These are phyloP conservation scores for Drosophila bocki DNA, from an alignment of 1,140 invertebrate species.

Conservation along the genomic window DNA sequence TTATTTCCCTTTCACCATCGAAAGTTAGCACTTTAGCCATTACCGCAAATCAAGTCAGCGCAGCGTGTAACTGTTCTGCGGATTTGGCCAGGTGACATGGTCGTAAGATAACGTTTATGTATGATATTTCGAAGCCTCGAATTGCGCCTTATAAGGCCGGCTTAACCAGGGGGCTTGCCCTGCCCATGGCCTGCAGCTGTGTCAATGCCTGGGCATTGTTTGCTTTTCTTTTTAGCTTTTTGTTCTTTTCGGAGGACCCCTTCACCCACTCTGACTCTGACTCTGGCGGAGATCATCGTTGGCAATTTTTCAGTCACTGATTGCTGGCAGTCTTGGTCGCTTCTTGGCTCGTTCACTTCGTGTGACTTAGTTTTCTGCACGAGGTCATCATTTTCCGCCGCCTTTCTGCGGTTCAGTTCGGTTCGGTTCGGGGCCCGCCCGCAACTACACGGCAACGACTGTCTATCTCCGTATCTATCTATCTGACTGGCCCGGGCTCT, in stretches of 20 bases:
- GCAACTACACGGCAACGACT: slow-evolving; percentile 49
- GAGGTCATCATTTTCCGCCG: slow-evolving; percentile 68
- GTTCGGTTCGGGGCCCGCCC: slow-evolving; percentile 60
- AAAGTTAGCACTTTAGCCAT: background rate
- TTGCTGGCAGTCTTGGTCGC: slow-evolving; percentile 45
- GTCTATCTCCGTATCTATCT: slow-evolving; percentile 55
- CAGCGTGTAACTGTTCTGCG: slow-evolving; percentile 55
- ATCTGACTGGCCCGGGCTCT: slow-evolving; percentile 28
- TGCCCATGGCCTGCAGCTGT: slow-evolving; percentile 61
- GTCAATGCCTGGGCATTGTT: slow-evolving; percentile 57
- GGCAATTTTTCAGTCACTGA: slow-evolving; percentile 74
- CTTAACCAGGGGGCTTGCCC: slow-evolving; percentile 57
- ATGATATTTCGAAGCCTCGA: slow-evolving; percentile 21
- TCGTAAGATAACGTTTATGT: slow-evolving; percentile 55
- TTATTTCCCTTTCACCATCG: slow-evolving; percentile 19
- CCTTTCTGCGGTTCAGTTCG: slow-evolving; percentile 13
- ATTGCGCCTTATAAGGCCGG: slow-evolving; percentile 45
- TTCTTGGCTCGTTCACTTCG: slow-evolving; percentile 54
- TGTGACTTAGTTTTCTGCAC: slow-evolving; percentile 78
- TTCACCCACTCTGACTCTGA: slow-evolving; percentile 21
- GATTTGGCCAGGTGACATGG: slow-evolving; percentile 42
- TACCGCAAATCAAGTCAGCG: slow-evolving; percentile 41
- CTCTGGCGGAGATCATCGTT: slow-evolving; percentile 46
- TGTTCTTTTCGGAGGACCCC: slow-evolving; percentile 5
- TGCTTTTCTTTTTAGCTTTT: slow-evolving; percentile 12